Evolutionary conservation across 2,797 vertebrate genomes (phyloP).

Genomic region (Glyptemys insculpta): DNA sequence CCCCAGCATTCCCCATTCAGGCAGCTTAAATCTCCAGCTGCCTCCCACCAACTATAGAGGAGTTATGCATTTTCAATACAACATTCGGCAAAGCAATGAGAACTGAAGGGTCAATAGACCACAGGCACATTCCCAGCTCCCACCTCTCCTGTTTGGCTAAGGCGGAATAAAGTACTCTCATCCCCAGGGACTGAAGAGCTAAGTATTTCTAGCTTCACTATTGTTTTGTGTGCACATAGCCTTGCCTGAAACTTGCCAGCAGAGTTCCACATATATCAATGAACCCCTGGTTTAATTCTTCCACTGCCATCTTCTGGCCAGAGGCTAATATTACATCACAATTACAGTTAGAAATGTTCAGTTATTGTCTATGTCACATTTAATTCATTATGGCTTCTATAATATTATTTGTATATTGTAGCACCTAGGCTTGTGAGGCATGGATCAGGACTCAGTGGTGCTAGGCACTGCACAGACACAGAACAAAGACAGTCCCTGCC

Average conservation of each 20-base stretch:
- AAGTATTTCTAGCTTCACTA: neutral
- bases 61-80: neutral
- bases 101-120: neutral
- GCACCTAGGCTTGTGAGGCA: neutral
- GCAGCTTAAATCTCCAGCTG: neutral
- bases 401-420: neutral
- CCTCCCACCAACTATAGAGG: neutral
- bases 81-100: neutral
- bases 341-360: neutral
- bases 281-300: neutral
- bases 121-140: neutral
- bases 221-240: neutral
- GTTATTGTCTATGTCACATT: neutral
- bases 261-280: neutral
- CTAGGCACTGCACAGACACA: neutral
- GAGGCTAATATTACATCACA: rapidly evolving
- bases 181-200: neutral
- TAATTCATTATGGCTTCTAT: neutral
- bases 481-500: neutral
- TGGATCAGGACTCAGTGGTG: neutral
- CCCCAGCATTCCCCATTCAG: neutral
- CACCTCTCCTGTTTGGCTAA: neutral
- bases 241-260: neutral
- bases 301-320: neutral
- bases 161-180: neutral